Evolutionary conservation across 2,113 vertebrate genomes (phyloP).

Genomic region (Larimichthys crocea): DNA sequence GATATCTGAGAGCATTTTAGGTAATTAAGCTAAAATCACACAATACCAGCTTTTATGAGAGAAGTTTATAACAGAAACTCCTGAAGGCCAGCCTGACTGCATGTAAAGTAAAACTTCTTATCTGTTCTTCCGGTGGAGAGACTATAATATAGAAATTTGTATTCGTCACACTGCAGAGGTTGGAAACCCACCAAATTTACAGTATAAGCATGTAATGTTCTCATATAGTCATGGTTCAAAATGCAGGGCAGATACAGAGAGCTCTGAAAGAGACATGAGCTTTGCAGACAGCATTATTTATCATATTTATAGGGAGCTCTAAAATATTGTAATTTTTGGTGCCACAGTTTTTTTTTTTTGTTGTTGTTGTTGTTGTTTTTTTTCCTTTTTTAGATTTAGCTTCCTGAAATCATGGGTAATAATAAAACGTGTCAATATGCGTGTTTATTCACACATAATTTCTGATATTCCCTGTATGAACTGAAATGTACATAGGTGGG

Average conservation of each 20-base stretch:
- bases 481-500: neutral
- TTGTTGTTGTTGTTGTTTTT: no score
- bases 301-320: neutral
- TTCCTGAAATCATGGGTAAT: neutral
- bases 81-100: neutral
- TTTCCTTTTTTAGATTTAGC: neutral
- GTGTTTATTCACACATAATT: no score
- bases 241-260: neutral
- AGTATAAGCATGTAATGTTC: neutral
- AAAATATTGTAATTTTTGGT: neutral
- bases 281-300: neutral
- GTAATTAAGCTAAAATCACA: conserved; percentile 8
- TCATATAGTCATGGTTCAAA: neutral
- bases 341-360: neutral
- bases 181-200: neutral
- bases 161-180: conserved; percentile 1
- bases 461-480: neutral
- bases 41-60: neutral
- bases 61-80: neutral
- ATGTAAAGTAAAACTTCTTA: neutral
- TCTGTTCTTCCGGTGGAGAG: neutral
- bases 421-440: no score
- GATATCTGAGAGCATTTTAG: conserved; percentile 1
- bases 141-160: neutral
- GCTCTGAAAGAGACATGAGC: no score